Conservation (phyloP, 2,113 vertebrate genomes). For the Mus pahari region DNA sequence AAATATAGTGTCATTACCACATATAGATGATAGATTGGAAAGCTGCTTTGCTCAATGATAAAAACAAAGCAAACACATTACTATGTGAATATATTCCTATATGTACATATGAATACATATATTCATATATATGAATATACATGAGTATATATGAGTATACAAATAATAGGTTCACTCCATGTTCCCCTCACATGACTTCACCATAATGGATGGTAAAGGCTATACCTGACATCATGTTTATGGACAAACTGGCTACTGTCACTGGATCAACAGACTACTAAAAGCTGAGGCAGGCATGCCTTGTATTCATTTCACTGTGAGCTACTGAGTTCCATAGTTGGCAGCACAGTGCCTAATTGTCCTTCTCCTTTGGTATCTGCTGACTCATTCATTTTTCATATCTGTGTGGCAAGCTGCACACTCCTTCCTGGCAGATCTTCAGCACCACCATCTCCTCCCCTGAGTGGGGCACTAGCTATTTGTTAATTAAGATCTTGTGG, state of each 20-base stretch:
- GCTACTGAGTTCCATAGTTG: constrained; percentile 84
- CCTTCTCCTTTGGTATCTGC: constrained; percentile 77
- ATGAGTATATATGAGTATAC: constrained; percentile 57
- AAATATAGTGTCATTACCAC: constrained; percentile 72
- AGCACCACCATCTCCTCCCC: constrained; percentile 70
- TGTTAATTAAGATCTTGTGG: constrained; percentile 81
- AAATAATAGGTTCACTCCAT: not conserved
- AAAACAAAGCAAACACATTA: constrained; percentile 80
- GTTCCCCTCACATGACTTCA: constrained; percentile 78
- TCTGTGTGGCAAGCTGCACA: constrained; percentile 81
- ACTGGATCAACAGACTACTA: constrained; percentile 82
- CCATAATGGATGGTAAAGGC: constrained; percentile 83
- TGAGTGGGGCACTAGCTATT: constrained; percentile 69
- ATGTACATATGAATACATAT: too few species aligned
- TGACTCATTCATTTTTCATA: constrained; percentile 81
- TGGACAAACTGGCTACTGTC: constrained; percentile 84
- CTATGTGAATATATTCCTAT: constrained; percentile 60
- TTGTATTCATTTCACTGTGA: constrained; percentile 84
- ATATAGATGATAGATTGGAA: constrained; percentile 83
- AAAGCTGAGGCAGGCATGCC: constrained; percentile 80
- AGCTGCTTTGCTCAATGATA: constrained; percentile 85
- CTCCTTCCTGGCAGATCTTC: constrained; percentile 75
- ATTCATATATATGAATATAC: too few species aligned
- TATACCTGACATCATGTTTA: constrained; percentile 86
- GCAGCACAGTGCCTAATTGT: constrained; percentile 84